A percentile compares a stretch with the other conserved stretches of the same genome.
These are phyloP conservation scores for Trypoxylus dichotomus DNA, from an alignment of 1,140 invertebrate genomes.

Conservation along the genomic window DNA sequence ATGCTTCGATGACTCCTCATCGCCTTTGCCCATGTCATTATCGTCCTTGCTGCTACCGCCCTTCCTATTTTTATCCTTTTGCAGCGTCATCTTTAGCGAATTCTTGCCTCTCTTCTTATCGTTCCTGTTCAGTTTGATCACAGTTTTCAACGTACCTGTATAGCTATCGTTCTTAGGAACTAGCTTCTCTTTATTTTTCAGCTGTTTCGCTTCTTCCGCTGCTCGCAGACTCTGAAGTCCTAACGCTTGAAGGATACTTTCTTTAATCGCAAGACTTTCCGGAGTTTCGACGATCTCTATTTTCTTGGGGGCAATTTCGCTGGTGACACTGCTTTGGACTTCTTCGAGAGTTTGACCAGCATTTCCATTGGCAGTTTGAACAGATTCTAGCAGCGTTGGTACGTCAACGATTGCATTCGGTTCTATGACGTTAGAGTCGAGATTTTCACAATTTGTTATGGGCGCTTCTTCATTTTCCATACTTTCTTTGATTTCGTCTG, in stretches of 20 bases:
- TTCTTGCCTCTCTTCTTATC: slow-evolving; percentile 65
- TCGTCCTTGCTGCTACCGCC: slow-evolving; percentile 55
- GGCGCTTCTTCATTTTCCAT: slow-evolving; percentile 11
- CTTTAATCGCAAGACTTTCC: slow-evolving; percentile 62
- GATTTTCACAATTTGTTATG: neutral
- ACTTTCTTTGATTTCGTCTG: slow-evolving; percentile 25
- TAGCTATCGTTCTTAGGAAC: slow-evolving; percentile 58
- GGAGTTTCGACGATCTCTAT: slow-evolving; percentile 55
- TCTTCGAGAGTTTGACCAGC: neutral
- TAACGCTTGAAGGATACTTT: slow-evolving; percentile 64
- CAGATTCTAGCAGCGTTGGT: slow-evolving; percentile 24
- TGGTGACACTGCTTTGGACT: slow-evolving; percentile 38
- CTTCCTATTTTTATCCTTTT: slow-evolving; percentile 63
- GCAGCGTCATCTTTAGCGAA: slow-evolving; percentile 77
- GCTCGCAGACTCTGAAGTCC: slow-evolving; percentile 66
- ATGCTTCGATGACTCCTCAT: slow-evolving; percentile 72
- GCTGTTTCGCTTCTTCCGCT: slow-evolving; percentile 58
- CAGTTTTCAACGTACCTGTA: slow-evolving; percentile 76
- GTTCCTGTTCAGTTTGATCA: slow-evolving; percentile 71
- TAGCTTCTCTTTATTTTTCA: slow-evolving; percentile 58
- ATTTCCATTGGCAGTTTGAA: slow-evolving; percentile 26
- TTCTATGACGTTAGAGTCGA: neutral
- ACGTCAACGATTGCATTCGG: neutral
- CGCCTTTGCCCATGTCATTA: slow-evolving; percentile 58
- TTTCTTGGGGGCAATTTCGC: slow-evolving; percentile 52